These are phyloP conservation scores for Sander vitreus DNA, from an alignment of 2,113 vertebrate genomes.

Conservation along the genomic window DNA sequence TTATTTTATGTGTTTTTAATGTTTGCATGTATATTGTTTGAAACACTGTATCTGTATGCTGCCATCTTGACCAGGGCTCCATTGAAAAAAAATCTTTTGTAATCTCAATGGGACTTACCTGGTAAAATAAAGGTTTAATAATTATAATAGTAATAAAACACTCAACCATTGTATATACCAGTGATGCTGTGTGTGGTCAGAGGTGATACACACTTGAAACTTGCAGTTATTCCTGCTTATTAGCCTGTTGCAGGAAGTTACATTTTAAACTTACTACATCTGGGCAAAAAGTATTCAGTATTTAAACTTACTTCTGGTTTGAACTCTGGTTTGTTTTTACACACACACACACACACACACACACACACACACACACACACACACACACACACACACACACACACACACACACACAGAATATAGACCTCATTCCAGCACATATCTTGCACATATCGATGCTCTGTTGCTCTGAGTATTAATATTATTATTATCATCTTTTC, in stretches of 20 bases:
- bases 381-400: conserved; percentile 36
- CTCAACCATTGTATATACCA: no score
- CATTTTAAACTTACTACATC: background rate
- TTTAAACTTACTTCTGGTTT: background rate
- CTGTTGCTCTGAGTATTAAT: conserved; percentile 55
- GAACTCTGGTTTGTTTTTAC: background rate
- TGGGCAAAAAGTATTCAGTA: background rate
- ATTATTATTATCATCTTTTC: conserved; percentile 67
- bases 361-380: background rate
- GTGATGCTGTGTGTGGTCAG: background rate
- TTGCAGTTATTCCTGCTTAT: background rate
- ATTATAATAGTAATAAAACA: background rate
- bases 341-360: no score
- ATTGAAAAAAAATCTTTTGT: no score
- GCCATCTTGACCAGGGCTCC: no score
- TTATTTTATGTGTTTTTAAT: no score
- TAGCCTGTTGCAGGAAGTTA: background rate
- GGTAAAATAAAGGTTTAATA: no score
- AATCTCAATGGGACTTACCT: no score
- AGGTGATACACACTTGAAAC: background rate
- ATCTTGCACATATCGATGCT: conserved; percentile 32
- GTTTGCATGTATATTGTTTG: no score
- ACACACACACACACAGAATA: conserved; percentile 30
- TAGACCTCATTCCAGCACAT: conserved; percentile 19
- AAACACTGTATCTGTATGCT: no score